Evolutionary conservation across 2,113 vertebrate genomes (phyloP), one percentile per base, ranked within the genome.

Genomic region (Paratilapia polleni): DNA sequence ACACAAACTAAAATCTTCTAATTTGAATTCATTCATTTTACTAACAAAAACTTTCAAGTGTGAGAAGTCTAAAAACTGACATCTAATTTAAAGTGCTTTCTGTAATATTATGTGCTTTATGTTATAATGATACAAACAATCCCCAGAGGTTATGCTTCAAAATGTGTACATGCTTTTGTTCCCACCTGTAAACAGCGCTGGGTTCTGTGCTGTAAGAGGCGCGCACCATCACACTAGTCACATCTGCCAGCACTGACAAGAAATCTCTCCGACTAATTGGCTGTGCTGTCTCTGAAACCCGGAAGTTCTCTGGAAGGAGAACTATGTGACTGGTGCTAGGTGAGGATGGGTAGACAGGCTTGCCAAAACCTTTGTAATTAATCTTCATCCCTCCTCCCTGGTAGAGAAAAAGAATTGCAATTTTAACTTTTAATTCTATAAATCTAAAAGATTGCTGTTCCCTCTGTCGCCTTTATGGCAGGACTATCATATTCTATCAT

Each of bases 151-250:
- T 28, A 20, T 56, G 10, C 4, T 58, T 26, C 1, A 22, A 20
- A 20, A 70, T 70, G 24, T 20, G 41, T 49, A 28, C 0, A 28
- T 28, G 5, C 49, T 70, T 70, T 1, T 0, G 2, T 14, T 76
- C 80, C 15, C 36, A 90, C 94, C 93, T 94, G 89, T 94, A 95
- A 47, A 94, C 84, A 41, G 93, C 93, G 2, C 92, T 94, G 74
- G 47, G 52, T 2, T 94, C 91, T 56, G 93, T 94, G 91, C 93
- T 94, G 36, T 95, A 95, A 6, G 93, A 93, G 19, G 94, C 91
- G 47, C 94, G 88, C 38, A 95, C 92, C 90, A 90, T 90, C 85
- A 95, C 49, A 20, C 75, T 41, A 14, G 79, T 93, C 70, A 94
- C 78, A 7, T 80, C 89, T 9, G 90, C 92, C 75, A 95, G 83